These are phyloP conservation scores for Drosophila ironensis DNA, from an alignment of 1,140 invertebrate genomes.

Conservation along the genomic window DNA sequence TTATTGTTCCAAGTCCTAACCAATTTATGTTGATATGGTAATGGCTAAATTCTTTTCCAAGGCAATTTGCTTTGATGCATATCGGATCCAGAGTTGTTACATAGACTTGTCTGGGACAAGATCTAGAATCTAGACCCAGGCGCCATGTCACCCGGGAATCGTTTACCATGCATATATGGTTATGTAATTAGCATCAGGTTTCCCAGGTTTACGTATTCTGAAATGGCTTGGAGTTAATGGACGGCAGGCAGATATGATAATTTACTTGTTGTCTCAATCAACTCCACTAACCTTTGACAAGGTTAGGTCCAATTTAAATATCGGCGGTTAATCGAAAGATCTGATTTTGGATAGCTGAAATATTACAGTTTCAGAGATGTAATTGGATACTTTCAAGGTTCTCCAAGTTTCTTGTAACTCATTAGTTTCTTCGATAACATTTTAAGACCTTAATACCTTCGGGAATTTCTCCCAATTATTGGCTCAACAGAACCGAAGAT, in stretches of 20 bases:
- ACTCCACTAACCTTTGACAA: conserved; percentile 7
- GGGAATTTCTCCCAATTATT: conserved; percentile 14
- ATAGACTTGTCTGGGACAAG: conserved; percentile 23
- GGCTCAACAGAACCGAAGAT: conserved; percentile 4
- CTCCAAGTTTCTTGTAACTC: too few relatives aligned
- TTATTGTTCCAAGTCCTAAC: neutral
- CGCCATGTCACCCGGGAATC: conserved; percentile 36
- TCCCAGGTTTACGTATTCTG: conserved; percentile 37
- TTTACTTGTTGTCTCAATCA: conserved; percentile 36
- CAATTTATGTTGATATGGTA: conserved; percentile 14
- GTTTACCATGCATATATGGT: conserved; percentile 32
- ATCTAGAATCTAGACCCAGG: conserved; percentile 29
- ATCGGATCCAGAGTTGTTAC: conserved; percentile 23
- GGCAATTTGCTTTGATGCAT: conserved; percentile 41
- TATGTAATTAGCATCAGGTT: conserved; percentile 37
- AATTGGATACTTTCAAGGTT: conserved; percentile 9
- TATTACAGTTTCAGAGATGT: conserved; percentile 4
- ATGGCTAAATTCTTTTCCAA: conserved; percentile 22
- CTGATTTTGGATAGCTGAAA: neutral
- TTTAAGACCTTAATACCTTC: neutral
- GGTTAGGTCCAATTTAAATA: conserved; percentile 3
- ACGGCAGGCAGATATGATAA: conserved; percentile 31
- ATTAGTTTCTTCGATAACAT: too few relatives aligned
- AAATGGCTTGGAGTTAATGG: conserved; percentile 14
- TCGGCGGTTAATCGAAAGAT: conserved; percentile 2